Evolutionary conservation across 2,797 vertebrate genomes (phyloP).

Genomic region (Alca torda): DNA sequence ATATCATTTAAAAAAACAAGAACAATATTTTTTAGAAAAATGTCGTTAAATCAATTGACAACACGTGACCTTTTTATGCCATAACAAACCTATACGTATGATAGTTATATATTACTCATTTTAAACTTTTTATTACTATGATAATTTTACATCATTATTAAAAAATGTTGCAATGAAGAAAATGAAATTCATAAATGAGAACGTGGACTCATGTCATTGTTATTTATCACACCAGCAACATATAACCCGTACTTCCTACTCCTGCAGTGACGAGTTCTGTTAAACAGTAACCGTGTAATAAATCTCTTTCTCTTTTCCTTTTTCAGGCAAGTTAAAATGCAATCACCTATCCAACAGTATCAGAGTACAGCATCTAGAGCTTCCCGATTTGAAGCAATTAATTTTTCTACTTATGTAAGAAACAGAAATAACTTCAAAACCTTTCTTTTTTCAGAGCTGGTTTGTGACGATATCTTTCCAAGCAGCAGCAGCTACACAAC

Average conservation of each 20-base stretch:
- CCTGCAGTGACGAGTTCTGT: neutral
- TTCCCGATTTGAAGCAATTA: neutral
- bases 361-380: neutral
- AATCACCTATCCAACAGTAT: neutral
- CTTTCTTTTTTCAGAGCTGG: neutral
- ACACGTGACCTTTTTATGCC: neutral
- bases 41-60: neutral
- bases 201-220: neutral
- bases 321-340: neutral
- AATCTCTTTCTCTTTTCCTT: neutral
- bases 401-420: neutral
- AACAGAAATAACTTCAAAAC: neutral
- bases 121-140: neutral
- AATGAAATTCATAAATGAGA: neutral
- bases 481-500: neutral
- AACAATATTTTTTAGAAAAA: neutral
- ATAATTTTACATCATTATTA: neutral
- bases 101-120: neutral
- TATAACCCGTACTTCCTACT: neutral
- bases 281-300: conserved; percentile 3
- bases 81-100: neutral
- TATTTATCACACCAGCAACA: neutral
- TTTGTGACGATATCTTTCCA: neutral
- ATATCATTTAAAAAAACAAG: neutral
- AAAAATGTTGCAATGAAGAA: neutral